Evolutionary conservation across 2,113 vertebrate genomes (phyloP).

Genomic region (Hyperopisus bebe): DNA sequence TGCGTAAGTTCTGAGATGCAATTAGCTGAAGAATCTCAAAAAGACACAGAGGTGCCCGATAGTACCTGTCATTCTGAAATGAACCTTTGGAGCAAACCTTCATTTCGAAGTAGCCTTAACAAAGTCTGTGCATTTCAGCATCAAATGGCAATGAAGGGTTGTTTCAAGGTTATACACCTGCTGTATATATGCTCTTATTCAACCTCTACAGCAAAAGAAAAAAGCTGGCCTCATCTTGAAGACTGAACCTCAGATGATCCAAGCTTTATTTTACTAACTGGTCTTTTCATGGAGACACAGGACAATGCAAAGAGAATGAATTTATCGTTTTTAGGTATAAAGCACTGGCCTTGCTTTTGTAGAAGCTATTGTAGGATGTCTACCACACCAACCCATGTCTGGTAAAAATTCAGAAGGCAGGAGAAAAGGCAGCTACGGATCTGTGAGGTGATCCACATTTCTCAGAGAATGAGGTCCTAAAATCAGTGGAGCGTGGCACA

Average conservation of each 20-base stretch:
- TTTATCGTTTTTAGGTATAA: background rate
- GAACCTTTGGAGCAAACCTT: background rate
- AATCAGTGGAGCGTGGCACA: background rate
- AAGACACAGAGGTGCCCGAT: background rate
- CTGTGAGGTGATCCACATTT: background rate
- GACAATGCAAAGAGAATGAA: background rate
- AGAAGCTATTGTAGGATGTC: background rate
- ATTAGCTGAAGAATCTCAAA: background rate
- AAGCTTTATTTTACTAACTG: slow-evolving; percentile 8
- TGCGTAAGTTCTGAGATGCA: background rate
- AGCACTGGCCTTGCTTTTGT: background rate
- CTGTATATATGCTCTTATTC: background rate
- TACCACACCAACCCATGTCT: background rate
- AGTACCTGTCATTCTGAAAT: background rate
- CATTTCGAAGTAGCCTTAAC: background rate
- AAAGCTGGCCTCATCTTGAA: background rate
- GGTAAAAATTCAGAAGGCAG: background rate
- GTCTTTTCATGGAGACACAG: background rate
- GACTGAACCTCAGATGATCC: background rate
- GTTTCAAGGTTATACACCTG: background rate
- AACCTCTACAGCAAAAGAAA: background rate
- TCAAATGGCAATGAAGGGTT: background rate
- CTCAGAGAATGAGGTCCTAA: slow-evolving; percentile 1
- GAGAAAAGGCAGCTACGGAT: background rate
- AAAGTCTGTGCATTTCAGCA: background rate